phyloP scores from a whole-genome alignment of 2,797 vertebrate species.

The Diglossa cyanea region DNA sequence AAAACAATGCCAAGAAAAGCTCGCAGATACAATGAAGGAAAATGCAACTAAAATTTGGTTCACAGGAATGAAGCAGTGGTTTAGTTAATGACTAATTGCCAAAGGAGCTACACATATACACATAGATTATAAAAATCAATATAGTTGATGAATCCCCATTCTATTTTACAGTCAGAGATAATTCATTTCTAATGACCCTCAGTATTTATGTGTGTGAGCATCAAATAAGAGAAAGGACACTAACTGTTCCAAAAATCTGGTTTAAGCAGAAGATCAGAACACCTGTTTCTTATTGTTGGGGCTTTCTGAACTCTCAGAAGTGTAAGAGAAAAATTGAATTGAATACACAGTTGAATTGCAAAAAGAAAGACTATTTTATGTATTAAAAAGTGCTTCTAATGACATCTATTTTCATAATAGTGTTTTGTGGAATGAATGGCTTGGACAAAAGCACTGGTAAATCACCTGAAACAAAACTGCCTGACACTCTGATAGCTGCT shows the following conservation, averaged over 20 bases:
- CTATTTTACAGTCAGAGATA: slow-evolving; percentile 14
- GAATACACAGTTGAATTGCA: background rate
- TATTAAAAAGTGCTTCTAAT: background rate
- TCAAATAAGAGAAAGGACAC: background rate
- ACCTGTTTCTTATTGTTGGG: background rate
- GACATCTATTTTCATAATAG: slow-evolving; percentile 23
- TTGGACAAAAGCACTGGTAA: slow-evolving; percentile 13
- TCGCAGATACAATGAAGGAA: background rate
- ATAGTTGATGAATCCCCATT: slow-evolving; percentile 12
- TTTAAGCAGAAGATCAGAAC: background rate
- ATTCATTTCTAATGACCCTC: slow-evolving; percentile 4
- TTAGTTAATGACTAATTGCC: background rate
- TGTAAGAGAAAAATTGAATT: background rate
- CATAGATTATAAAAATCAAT: background rate
- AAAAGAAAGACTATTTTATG: background rate
- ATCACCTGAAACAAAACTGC: background rate
- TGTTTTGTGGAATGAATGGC: background rate
- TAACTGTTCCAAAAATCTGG: background rate
- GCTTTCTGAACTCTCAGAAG: background rate
- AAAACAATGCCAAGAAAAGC: background rate
- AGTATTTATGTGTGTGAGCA: background rate
- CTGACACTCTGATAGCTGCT: background rate
- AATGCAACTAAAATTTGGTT: slow-evolving; percentile 17
- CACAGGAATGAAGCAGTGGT: background rate
- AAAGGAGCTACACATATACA: background rate